These are phyloP conservation scores for Nyleta sp. DNA, from an alignment of 2,888 invertebrate genomes.

Conservation along the genomic window DNA sequence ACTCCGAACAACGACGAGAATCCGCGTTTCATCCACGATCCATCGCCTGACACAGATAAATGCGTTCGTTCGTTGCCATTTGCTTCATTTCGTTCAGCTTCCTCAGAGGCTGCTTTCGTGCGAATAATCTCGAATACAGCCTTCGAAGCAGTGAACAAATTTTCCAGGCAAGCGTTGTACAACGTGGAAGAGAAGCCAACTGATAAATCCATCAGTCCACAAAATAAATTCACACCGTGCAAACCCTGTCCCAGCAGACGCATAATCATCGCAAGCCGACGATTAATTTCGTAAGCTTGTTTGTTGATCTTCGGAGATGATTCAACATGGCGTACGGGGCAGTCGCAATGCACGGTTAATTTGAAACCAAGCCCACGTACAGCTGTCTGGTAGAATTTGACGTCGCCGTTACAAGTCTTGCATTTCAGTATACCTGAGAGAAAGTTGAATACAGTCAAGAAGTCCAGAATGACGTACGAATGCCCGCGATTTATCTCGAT, in stretches of 20 bases:
- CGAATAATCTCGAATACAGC: constrained; percentile 12
- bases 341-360: constrained; percentile 25
- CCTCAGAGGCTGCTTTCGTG: background rate
- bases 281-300: constrained; percentile 49
- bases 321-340: constrained; percentile 25
- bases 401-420: constrained; percentile 28
- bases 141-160: constrained; percentile 3
- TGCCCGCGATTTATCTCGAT: constrained; percentile 24
- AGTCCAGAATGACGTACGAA: constrained; percentile 39
- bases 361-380: constrained; percentile 45
- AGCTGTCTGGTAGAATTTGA: constrained; percentile 36
- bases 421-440: constrained; percentile 26
- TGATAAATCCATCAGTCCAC: background rate
- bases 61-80: background rate
- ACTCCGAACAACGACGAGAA: no score
- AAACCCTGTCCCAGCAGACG: no score
- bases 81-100: constrained; percentile 1
- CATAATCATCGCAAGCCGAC: constrained; percentile 41
- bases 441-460: constrained; percentile 34
- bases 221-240: constrained; percentile 37
- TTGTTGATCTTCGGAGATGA: constrained; percentile 38
- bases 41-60: background rate
- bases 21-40: no score
- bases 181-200: background rate
- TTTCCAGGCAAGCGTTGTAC: background rate